Conservation (phyloP, 2,888 invertebrate species). For the Rapana venosa region DNA sequence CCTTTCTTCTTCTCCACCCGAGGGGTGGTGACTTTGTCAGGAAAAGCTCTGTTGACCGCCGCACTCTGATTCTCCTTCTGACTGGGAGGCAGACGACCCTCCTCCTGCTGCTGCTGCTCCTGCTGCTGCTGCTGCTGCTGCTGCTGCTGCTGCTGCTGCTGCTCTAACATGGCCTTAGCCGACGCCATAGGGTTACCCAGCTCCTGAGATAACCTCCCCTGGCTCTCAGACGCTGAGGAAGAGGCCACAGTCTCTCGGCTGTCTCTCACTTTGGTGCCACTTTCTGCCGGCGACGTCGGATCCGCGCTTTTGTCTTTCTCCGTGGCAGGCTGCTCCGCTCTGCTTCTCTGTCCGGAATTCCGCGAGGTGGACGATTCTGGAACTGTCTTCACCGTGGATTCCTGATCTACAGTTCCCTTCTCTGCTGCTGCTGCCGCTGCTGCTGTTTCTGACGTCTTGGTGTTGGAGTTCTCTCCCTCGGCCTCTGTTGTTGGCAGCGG, state of each 20-base stretch:
- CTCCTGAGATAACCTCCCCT: background rate
- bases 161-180: constrained; percentile 29
- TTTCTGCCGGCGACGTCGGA: constrained; percentile 41
- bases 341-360: background rate
- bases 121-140: constrained; percentile 37
- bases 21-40: constrained; percentile 8
- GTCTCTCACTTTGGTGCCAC: background rate
- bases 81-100: constrained; percentile 26
- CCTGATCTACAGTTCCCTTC: background rate
- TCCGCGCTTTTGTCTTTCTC: background rate
- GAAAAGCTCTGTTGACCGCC: background rate
- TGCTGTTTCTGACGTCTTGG: background rate
- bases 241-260: constrained; percentile 22
- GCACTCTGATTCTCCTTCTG: constrained; percentile 52
- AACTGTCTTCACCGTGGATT: background rate
- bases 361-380: background rate
- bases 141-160: background rate
- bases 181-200: constrained; percentile 36
- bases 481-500: background rate
- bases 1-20: constrained; percentile 25
- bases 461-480: background rate
- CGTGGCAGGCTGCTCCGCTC: too few relatives aligned
- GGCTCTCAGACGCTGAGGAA: constrained; percentile 29
- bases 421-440: background rate
- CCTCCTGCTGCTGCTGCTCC: constrained; percentile 39